Evolutionary conservation across 2,888 invertebrate species (phyloP).

Genomic region (Girardia tigrina): DNA sequence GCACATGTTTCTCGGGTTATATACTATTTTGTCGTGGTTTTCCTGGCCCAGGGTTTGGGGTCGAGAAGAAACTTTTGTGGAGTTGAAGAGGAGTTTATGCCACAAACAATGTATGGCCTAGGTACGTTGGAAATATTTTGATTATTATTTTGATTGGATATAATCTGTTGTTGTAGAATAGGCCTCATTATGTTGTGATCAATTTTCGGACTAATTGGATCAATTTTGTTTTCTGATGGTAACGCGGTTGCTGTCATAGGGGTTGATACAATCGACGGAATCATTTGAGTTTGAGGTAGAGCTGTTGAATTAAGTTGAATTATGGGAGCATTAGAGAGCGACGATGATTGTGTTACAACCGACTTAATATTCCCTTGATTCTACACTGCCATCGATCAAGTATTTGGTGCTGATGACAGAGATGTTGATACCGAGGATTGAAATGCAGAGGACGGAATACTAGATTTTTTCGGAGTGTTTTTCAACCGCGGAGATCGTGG

Average conservation of each 20-base stretch:
- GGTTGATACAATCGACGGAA: neutral
- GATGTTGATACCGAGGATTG: no score
- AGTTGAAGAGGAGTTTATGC: neutral
- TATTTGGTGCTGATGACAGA: neutral
- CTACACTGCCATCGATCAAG: neutral
- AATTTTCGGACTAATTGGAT: neutral
- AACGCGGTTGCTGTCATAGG: neutral
- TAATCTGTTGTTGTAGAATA: neutral
- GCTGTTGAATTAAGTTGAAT: neutral
- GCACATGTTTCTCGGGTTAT: neutral
- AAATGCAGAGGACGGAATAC: neutral
- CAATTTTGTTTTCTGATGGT: neutral
- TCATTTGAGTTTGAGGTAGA: neutral
- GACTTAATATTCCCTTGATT: no score
- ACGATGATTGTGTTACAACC: neutral
- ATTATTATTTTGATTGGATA: neutral
- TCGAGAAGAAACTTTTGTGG: neutral
- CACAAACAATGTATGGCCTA: neutral
- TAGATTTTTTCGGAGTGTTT: slow-evolving; percentile 21
- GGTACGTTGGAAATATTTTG: neutral
- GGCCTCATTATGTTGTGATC: neutral
- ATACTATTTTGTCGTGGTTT: neutral
- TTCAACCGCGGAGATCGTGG: slow-evolving; percentile 25
- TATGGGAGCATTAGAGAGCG: neutral
- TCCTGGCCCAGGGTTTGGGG: neutral